Conservation (phyloP, 2,113 vertebrate genomes). For the Atherinomorus stipes region DNA sequence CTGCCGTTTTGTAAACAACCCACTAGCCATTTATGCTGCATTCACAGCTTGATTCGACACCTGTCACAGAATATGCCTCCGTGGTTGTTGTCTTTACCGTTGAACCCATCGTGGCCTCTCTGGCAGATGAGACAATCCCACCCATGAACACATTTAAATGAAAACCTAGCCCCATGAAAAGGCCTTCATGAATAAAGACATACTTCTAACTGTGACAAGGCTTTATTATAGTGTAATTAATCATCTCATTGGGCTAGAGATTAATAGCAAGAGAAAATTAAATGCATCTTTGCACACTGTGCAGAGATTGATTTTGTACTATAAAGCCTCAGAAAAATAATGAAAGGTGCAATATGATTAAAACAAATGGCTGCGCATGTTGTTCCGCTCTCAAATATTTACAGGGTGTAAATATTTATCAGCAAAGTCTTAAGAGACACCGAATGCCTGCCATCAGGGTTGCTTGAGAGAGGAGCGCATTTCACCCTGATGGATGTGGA, state of each 20-base stretch:
- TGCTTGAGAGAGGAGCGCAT: constrained; percentile 53
- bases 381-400: constrained; percentile 71
- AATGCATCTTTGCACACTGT: constrained; percentile 69
- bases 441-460: constrained; percentile 45
- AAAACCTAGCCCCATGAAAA: constrained; percentile 63
- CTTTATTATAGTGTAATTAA: constrained; percentile 73
- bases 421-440: constrained; percentile 57
- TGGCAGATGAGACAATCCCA: constrained; percentile 58
- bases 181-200: constrained; percentile 59
- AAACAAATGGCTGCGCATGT: constrained; percentile 56
- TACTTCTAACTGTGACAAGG: constrained; percentile 49
- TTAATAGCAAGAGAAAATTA: constrained; percentile 73
- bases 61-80: constrained; percentile 12
- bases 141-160: constrained; percentile 69
- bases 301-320: constrained; percentile 70
- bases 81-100: constrained; percentile 29
- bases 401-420: constrained; percentile 73
- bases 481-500: constrained; percentile 64
- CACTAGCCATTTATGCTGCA: constrained; percentile 14
- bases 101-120: constrained; percentile 49
- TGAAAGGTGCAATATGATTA: constrained; percentile 71
- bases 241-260: constrained; percentile 74
- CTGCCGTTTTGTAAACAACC: constrained; percentile 39
- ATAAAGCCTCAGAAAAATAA: constrained; percentile 60
- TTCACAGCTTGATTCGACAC: constrained; percentile 18